Conservation (phyloP, 2,797 vertebrate genomes). For the Hybognathus amarus region DNA sequence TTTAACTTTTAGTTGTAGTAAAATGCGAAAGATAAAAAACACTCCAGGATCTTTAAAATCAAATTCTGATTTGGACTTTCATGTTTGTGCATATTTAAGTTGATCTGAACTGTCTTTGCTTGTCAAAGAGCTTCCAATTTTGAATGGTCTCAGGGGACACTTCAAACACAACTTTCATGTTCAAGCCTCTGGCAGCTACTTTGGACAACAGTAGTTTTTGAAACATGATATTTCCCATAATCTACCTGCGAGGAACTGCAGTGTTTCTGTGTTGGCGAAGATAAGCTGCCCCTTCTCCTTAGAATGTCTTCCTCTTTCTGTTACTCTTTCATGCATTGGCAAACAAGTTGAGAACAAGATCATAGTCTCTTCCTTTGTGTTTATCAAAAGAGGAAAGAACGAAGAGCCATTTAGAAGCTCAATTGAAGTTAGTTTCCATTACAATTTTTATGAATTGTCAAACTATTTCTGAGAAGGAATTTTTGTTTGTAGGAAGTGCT, state of each 20-base stretch:
- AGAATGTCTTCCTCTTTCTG: slow-evolving; percentile 13
- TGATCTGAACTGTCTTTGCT: slow-evolving; percentile 31
- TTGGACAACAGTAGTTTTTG: slow-evolving; percentile 13
- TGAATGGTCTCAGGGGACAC: slow-evolving; percentile 29
- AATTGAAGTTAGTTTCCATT: slow-evolving; percentile 15
- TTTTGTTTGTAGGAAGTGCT: slow-evolving; percentile 22
- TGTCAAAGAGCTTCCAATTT: slow-evolving; percentile 6
- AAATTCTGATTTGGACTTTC: slow-evolving; percentile 28
- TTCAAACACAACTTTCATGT: neutral
- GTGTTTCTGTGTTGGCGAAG: neutral
- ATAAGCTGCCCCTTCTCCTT: slow-evolving; percentile 8
- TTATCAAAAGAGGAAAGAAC: slow-evolving; percentile 19
- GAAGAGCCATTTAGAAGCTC: neutral
- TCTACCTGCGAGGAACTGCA: slow-evolving; percentile 7
- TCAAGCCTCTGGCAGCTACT: neutral
- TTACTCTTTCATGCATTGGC: slow-evolving; percentile 44
- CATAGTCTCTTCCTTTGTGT: slow-evolving; percentile 27
- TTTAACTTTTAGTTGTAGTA: slow-evolving; percentile 10
- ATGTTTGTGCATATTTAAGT: slow-evolving; percentile 37
- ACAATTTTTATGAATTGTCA: slow-evolving; percentile 3
- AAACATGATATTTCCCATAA: slow-evolving; percentile 23
- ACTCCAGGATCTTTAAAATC: neutral
- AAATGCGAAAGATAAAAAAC: slow-evolving; percentile 30
- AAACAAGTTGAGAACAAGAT: slow-evolving; percentile 45
- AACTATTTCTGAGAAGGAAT: slow-evolving; percentile 27